Evolutionary conservation across 2,113 vertebrate species (phyloP).

Genomic region (Physeter macrocephalus): DNA sequence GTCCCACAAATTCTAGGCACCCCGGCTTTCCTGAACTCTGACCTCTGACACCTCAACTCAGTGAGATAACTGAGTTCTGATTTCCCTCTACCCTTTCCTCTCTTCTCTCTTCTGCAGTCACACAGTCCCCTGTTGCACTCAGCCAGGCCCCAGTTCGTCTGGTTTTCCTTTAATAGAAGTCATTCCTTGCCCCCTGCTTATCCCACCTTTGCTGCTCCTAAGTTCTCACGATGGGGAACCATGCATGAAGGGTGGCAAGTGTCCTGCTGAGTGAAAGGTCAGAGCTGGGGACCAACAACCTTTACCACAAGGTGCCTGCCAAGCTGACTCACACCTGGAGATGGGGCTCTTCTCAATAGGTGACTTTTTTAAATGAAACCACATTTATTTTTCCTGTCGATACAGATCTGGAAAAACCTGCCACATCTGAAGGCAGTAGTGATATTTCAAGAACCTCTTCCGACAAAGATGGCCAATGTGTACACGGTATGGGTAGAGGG

Average conservation of each 20-base stretch:
- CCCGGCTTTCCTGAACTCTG: neutral
- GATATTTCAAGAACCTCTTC: conserved; percentile 79
- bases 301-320: neutral
- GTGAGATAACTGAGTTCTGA: neutral
- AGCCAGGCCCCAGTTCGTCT: neutral
- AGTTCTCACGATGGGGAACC: neutral
- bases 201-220: neutral
- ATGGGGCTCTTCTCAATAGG: neutral
- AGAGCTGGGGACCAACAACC: neutral
- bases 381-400: neutral
- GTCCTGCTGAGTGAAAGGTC: neutral
- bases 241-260: neutral
- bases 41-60: neutral
- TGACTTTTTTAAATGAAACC: neutral
- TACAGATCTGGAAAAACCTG: conserved; percentile 84
- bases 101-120: too few species aligned
- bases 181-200: neutral
- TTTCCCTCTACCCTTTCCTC: neutral
- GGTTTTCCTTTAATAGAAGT: neutral
- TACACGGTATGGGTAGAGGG: conserved; percentile 79
- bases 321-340: neutral
- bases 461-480: conserved; percentile 76
- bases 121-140: neutral
- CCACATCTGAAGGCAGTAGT: conserved; percentile 90
- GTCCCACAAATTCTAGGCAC: neutral